These are phyloP conservation scores for Pandemis cinnamomeana DNA, from an alignment of 2,888 invertebrate genomes.

Conservation along the genomic window DNA sequence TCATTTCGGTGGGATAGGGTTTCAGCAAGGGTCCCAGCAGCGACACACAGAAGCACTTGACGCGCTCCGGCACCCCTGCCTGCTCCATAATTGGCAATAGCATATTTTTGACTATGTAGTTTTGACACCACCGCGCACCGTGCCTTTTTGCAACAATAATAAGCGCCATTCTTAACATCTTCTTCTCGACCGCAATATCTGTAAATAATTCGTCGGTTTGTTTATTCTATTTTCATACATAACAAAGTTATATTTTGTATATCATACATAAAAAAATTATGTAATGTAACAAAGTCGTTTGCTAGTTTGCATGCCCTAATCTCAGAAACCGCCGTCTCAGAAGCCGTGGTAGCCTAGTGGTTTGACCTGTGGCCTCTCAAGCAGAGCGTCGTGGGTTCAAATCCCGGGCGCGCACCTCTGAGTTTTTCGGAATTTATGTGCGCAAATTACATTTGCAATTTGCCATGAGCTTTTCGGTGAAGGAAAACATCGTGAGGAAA, in stretches of 20 bases:
- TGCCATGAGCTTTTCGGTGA: too few relatives aligned
- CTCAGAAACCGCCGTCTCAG: too few relatives aligned
- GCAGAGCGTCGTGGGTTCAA: too few relatives aligned
- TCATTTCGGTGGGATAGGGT: conserved; percentile 76
- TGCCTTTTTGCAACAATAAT: conserved; percentile 74
- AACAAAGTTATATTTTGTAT: not conserved
- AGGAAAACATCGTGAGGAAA: too few relatives aligned
- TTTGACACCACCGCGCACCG: conserved; percentile 76
- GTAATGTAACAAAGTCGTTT: too few relatives aligned
- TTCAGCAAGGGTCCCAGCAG: conserved; percentile 72
- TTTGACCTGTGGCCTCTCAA: too few relatives aligned
- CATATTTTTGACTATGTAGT: conserved; percentile 67
- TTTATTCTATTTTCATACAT: not conserved
- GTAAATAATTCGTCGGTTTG: conserved; percentile 44
- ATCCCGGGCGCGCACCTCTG: too few relatives aligned
- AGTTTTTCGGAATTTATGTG: too few relatives aligned
- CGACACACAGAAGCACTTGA: conserved; percentile 67
- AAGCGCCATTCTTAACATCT: conserved; percentile 66
- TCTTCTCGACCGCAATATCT: conserved; percentile 64
- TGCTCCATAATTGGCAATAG: conserved; percentile 69
- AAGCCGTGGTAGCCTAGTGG: too few relatives aligned
- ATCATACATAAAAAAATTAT: too few relatives aligned
- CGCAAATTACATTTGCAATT: too few relatives aligned
- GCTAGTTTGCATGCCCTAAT: too few relatives aligned
- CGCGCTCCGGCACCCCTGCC: conserved; percentile 50